Evolutionary conservation across 2,797 vertebrate species (phyloP), one percentile per base, ranked within the genome.

Genomic region (Vipera latastei): DNA sequence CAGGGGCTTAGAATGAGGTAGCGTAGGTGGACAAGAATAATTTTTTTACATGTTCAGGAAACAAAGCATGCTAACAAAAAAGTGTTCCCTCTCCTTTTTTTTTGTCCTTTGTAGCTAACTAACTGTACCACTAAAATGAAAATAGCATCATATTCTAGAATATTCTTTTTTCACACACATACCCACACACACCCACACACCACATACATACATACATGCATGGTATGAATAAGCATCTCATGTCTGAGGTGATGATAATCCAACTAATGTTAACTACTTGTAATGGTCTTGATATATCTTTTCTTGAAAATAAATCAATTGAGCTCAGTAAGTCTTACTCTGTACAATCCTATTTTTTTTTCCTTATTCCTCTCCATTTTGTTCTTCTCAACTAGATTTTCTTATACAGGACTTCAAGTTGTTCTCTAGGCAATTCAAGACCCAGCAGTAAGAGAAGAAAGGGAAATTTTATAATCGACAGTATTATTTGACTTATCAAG

Each of bases 1-100:
- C 92, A 94, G 90, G 93, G 95, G 56, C 93, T 95, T 90, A 93
- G 88, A 93, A 48, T 88, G 92, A 93, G 73, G 22, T 93, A 89
- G 9, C 59, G 28, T 83, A 38, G 93, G n/a, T 83, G 83, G 14
- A 18, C 11, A 94, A 2, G 18, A 78, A 1, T 93, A 1, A 20
- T 55, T 38, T 18, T 95, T 93, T 89, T 2, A 4, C 1, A 91
- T 57, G 92, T 90, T 32, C 44, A 4, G 25, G n/a, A 83, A 83
- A 22, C 3, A 16, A 0, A 18, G 88, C 85, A 13, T 59, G 92
- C 78, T 28, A 44, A 91, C 51, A 14, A 1, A 78, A 93, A 94
- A 93, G 91, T 86, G 85, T 20, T 44, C 56, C 5, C 16, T 13
- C 61, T 53, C 16, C 87, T 44, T 16, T 38, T 44, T 6, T 1